Evolutionary conservation across 1,140 invertebrate genomes (phyloP).

Genomic region (Cecropterus lyciades): DNA sequence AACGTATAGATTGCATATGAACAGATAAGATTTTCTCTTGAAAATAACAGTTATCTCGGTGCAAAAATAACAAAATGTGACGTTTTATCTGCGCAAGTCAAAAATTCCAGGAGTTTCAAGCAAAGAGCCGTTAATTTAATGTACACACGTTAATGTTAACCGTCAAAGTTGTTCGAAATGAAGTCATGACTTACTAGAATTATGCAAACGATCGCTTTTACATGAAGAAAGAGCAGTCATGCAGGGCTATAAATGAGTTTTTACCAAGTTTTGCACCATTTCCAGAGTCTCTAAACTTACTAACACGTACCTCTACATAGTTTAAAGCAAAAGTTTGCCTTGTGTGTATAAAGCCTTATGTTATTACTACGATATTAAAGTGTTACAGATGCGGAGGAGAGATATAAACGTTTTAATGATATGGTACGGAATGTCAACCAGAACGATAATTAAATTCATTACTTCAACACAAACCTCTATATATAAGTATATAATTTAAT

Average conservation of each 20-base stretch:
- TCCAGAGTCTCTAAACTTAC: no score
- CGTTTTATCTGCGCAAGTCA: not conserved
- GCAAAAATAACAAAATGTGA: no score
- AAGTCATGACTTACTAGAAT: not conserved
- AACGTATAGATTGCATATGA: no score
- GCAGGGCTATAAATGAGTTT: no score
- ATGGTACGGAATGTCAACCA: constrained; percentile 11
- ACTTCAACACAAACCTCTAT: not conserved
- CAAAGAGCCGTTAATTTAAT: not conserved
- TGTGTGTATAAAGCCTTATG: not conserved
- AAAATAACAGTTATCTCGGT: no score
- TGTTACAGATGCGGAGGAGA: not conserved
- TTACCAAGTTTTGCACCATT: no score
- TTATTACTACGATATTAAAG: not conserved
- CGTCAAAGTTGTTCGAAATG: not conserved
- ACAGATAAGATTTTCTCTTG: no score
- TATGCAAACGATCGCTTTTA: no score
- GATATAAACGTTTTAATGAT: constrained; percentile 3
- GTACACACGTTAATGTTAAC: not conserved
- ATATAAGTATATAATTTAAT: not conserved
- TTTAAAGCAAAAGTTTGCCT: no score
- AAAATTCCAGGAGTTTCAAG: not conserved
- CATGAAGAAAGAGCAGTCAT: no score
- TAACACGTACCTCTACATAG: no score
- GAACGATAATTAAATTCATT: not conserved